Percentiles rank a stretch among this genome's conserved stretches.
Conservation (phyloP, 2,797 vertebrate genomes). For the Arremon brunneinucha region DNA sequence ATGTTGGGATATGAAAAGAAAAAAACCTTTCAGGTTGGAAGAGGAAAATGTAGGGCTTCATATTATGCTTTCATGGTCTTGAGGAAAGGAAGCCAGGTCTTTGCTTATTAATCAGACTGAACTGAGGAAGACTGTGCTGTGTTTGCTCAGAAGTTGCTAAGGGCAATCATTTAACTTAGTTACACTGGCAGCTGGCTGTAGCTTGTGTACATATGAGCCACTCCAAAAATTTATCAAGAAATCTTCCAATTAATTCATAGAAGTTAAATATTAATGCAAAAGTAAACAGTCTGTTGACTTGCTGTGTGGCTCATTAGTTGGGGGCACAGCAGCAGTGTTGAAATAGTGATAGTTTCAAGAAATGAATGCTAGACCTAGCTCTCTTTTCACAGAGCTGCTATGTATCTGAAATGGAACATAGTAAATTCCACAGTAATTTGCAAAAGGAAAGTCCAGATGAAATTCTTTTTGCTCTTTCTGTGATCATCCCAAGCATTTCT, state of each 20-base stretch:
- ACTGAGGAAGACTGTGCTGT: not conserved
- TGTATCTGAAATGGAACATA: not conserved
- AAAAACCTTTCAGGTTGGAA: not conserved
- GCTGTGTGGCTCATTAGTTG: not conserved
- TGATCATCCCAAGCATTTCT: not conserved
- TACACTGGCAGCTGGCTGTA: not conserved
- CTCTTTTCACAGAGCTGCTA: not conserved
- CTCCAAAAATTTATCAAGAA: slow-evolving; percentile 49
- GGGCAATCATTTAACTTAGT: slow-evolving; percentile 23
- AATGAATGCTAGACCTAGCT: not conserved
- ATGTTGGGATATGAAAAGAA: not conserved
- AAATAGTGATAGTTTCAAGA: not conserved
- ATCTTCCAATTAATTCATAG: slow-evolving; percentile 45
- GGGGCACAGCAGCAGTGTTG: not conserved
- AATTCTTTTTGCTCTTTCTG: not conserved
- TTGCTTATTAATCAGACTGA: slow-evolving; percentile 9
- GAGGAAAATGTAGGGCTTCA: not conserved
- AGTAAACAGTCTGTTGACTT: slow-evolving; percentile 41
- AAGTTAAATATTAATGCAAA: slow-evolving; percentile 56
- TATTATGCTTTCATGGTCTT: not conserved
- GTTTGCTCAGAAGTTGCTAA: slow-evolving; percentile 37
- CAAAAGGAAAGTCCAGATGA: not conserved
- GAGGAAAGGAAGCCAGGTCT: not conserved
- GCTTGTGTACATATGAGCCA: slow-evolving; percentile 24
- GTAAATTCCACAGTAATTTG: not conserved